Percentiles rank a stretch among this genome's conserved stretches.
Conservation (phyloP, 2,888 invertebrate genomes). For the Luperina testacea region DNA sequence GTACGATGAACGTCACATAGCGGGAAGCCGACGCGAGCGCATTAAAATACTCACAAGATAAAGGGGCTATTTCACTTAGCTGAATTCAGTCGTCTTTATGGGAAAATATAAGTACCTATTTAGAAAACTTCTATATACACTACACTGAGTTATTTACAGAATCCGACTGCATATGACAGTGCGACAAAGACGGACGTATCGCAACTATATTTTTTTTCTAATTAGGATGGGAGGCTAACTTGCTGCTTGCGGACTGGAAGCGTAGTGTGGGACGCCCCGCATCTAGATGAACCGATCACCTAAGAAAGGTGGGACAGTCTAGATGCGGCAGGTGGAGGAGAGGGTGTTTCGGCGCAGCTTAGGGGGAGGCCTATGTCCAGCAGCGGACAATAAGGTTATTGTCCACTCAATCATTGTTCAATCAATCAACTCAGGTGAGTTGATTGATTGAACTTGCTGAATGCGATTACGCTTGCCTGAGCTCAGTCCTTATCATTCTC, state of each 20-base stretch:
- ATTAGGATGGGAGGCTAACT: not conserved
- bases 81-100: not conserved
- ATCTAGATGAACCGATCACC: too few species aligned
- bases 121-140: not conserved
- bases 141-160: not conserved
- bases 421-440: too few species aligned
- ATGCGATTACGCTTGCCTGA: not conserved
- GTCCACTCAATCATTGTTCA: too few species aligned
- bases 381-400: not conserved
- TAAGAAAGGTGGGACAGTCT: not conserved
- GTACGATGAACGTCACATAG: conserved; percentile 70
- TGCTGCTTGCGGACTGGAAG: not conserved
- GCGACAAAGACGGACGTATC: not conserved
- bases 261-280: not conserved
- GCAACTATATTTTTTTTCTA: not conserved
- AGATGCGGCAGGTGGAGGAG: not conserved
- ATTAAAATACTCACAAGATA: conserved; percentile 58
- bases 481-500: too few species aligned
- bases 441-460: not conserved
- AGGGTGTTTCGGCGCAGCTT: not conserved
- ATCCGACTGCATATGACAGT: not conserved
- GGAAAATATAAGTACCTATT: not conserved
- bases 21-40: conserved; percentile 72
- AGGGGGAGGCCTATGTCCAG: not conserved
- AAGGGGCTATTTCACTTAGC: conserved; percentile 12